Conservation (phyloP, 2,113 vertebrate genomes). For the Lophius piscatorius region DNA sequence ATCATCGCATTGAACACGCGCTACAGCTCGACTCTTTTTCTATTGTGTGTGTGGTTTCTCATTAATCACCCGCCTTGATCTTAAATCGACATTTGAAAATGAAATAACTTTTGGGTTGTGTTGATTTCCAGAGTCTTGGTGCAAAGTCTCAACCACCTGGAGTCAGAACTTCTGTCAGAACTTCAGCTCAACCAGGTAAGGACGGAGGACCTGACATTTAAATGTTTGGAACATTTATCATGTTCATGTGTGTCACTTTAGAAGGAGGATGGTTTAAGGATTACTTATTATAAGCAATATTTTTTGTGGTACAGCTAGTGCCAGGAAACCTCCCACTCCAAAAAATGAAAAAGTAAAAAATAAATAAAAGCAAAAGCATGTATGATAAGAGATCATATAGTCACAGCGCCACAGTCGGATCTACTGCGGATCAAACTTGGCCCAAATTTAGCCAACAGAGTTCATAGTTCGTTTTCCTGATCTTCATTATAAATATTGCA, state of each 20-base stretch:
- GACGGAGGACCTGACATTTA: fast-evolving
- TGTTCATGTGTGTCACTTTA: not conserved
- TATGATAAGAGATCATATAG: conserved; percentile 8
- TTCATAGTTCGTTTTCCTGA: not conserved
- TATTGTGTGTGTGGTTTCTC: too few species aligned
- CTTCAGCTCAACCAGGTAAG: conserved; percentile 71
- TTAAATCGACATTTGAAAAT: not conserved
- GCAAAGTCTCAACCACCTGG: conserved; percentile 82
- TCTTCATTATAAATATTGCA: not conserved
- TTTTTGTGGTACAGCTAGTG: conserved; percentile 78
- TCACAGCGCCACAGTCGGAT: conserved; percentile 29
- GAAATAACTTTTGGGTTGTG: conserved; percentile 12
- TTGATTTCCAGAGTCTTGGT: conserved; percentile 68
- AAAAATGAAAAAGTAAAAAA: conserved; percentile 84
- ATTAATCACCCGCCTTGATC: too few species aligned
- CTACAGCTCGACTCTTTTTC: too few species aligned
- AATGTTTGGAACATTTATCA: not conserved
- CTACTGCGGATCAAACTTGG: conserved; percentile 35
- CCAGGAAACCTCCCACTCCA: conserved; percentile 83
- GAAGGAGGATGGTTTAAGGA: not conserved
- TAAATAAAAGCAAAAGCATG: not conserved
- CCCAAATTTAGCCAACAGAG: conserved; percentile 17
- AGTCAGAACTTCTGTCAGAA: conserved; percentile 87
- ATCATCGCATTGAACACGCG: too few species aligned
- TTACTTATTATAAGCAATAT: conserved; percentile 58